A percentile compares a stretch with the other conserved stretches of the same genome.
Evolutionary conservation across 1,140 invertebrate genomes (phyloP).

Genomic region (Drosophila virilis): DNA sequence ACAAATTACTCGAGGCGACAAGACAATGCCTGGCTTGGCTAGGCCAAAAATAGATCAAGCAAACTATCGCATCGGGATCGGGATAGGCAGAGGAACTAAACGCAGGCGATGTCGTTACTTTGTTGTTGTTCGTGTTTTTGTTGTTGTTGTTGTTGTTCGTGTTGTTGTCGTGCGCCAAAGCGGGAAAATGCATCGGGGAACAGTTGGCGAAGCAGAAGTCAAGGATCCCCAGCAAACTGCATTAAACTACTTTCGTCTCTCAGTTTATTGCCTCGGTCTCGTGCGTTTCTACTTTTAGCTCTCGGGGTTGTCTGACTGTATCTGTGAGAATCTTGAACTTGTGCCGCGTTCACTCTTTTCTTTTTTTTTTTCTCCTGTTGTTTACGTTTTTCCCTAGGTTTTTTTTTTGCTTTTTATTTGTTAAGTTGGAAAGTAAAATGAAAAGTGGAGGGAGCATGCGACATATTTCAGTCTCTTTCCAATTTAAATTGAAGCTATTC

Average conservation of each 20-base stretch:
- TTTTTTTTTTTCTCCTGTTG: conserved; percentile 46
- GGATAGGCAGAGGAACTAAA: conserved; percentile 48
- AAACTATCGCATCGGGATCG: conserved; percentile 59
- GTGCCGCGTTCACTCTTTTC: conserved; percentile 70
- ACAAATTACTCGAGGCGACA: conserved; percentile 79
- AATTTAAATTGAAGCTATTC: conserved; percentile 63
- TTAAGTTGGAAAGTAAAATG: conserved; percentile 60
- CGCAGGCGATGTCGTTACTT: conserved; percentile 32
- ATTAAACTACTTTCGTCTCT: conserved; percentile 79
- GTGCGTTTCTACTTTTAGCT: conserved; percentile 75
- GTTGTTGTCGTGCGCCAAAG: conserved; percentile 73
- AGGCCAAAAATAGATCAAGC: conserved; percentile 74
- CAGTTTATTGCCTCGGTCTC: conserved; percentile 73
- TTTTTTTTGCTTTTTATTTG: conserved; percentile 55
- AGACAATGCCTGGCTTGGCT: conserved; percentile 58
- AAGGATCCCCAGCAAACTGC: conserved; percentile 82
- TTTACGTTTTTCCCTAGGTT: conserved; percentile 46
- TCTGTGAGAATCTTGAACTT: conserved; percentile 82
- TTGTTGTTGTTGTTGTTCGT: conserved; percentile 49
- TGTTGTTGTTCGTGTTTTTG: conserved; percentile 55
- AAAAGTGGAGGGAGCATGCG: conserved; percentile 47
- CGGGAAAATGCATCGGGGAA: conserved; percentile 45
- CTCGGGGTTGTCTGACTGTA: conserved; percentile 20
- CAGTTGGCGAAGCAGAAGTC: conserved; percentile 31
- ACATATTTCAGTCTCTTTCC: conserved; percentile 65